phyloP scores from a whole-genome alignment of 2,888 invertebrate genomes.

The Furcula furcula region DNA sequence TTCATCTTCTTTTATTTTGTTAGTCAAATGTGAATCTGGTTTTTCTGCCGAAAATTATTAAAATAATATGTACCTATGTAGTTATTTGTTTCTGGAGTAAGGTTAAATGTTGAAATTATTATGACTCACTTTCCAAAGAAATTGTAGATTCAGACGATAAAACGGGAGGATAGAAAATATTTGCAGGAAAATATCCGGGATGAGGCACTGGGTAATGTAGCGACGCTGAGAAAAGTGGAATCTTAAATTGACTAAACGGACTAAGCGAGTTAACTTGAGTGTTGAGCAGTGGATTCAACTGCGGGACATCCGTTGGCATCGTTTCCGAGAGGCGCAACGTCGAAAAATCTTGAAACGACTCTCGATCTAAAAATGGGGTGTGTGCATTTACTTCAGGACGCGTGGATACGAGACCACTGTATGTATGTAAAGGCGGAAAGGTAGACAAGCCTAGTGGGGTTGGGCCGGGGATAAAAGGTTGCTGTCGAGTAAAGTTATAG shows the following conservation, averaged over 20 bases:
- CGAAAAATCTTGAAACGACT: conserved; percentile 53
- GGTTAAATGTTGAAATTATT: background rate
- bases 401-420: conserved; percentile 44
- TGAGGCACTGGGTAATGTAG: conserved; percentile 62
- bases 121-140: conserved; percentile 48
- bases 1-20: conserved; percentile 85
- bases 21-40: conserved; percentile 57
- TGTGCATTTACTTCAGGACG: conserved; percentile 40
- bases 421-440: conserved; percentile 50
- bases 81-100: background rate
- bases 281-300: conserved; percentile 43
- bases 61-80: background rate
- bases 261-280: conserved; percentile 44
- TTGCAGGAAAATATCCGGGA: conserved; percentile 68
- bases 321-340: conserved; percentile 46
- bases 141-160: conserved; percentile 49
- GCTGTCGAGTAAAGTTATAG: conserved; percentile 63
- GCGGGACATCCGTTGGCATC: conserved; percentile 38
- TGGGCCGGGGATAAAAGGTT: conserved; percentile 44
- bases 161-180: conserved; percentile 64
- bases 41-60: conserved; percentile 37
- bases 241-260: conserved; percentile 58
- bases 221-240: conserved; percentile 60
- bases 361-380: conserved; percentile 48
- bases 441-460: conserved; percentile 45